Conservation (phyloP, 64 coral and sea anemone genomes). For the Dendronephthya gigantea region DNA sequence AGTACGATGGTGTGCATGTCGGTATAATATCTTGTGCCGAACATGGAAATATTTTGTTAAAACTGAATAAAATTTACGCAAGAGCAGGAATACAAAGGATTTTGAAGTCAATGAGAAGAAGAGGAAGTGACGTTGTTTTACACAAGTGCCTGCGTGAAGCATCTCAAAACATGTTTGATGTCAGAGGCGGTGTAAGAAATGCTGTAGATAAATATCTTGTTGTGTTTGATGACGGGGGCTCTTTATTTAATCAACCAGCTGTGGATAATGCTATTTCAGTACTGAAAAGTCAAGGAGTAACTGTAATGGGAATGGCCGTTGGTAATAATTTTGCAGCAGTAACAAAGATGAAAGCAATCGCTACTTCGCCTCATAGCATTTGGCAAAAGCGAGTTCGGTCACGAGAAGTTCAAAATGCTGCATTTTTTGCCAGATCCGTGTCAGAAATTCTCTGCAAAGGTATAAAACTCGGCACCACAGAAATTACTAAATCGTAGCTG, state of each 20-base stretch:
- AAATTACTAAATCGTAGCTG: background rate
- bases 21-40: background rate
- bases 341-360: background rate
- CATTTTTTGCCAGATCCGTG: background rate
- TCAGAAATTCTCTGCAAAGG: background rate
- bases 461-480: background rate
- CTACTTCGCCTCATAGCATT: background rate
- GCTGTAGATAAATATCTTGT: background rate
- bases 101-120: background rate
- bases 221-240: background rate
- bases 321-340: background rate
- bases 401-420: background rate
- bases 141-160: background rate
- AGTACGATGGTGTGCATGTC: background rate
- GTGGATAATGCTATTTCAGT: background rate
- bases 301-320: background rate
- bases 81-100: background rate
- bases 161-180: background rate
- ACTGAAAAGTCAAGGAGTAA: background rate
- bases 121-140: background rate
- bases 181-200: background rate
- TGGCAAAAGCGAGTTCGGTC: background rate
- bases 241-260: background rate
- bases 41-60: background rate
- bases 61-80: background rate